phyloP scores from a whole-genome alignment of 2,113 vertebrate species.

The Engraulis encrasicolus region DNA sequence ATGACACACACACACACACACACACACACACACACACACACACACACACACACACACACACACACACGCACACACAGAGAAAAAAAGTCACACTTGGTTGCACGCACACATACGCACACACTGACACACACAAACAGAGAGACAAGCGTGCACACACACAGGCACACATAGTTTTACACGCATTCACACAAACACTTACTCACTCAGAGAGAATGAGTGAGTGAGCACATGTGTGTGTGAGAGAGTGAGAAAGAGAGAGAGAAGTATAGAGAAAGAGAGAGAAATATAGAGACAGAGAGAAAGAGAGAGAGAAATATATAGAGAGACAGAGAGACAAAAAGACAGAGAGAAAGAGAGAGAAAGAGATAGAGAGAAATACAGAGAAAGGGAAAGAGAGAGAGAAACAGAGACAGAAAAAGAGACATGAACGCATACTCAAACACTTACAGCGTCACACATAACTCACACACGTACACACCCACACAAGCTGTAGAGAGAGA shows the following conservation, averaged over 20 bases:
- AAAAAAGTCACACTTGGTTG: background rate
- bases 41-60: background rate
- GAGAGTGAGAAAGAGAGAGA: too few relatives aligned
- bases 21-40: background rate
- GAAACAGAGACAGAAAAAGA: background rate
- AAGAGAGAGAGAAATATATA: too few relatives aligned
- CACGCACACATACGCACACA: background rate
- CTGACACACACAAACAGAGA: background rate
- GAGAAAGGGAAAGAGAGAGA: too few relatives aligned
- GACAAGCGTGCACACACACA: background rate
- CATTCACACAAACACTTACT: background rate
- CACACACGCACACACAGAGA: background rate
- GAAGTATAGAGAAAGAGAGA: too few relatives aligned
- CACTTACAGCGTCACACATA: too few relatives aligned
- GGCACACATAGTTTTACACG: background rate
- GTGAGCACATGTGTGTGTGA: too few relatives aligned
- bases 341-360: too few relatives aligned
- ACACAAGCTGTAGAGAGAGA: conserved; percentile 12
- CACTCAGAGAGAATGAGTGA: too few relatives aligned
- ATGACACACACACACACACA: background rate
- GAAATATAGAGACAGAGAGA: too few relatives aligned
- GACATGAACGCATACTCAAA: too few relatives aligned
- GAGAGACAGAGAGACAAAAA: too few relatives aligned
- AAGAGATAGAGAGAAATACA: too few relatives aligned
- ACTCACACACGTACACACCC: background rate